A percentile compares a stretch with the other conserved stretches of the same genome.
phyloP scores from a whole-genome alignment of 2,797 vertebrate genomes.

The Enteromius anoplus region DNA sequence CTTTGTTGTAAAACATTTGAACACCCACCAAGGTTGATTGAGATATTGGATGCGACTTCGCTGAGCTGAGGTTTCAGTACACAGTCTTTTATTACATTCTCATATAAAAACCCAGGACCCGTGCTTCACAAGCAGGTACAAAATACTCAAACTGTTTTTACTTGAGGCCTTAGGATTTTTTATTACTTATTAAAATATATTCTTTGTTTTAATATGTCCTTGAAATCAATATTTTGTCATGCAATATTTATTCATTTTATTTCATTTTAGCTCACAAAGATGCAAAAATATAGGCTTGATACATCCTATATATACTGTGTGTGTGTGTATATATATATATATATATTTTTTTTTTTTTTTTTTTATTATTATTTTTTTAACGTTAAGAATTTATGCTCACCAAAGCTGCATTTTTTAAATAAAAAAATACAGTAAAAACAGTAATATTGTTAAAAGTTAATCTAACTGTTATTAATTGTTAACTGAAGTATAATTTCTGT shows the following conservation, averaged over 20 bases:
- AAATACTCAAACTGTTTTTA: background rate
- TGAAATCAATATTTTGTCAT: too few relatives aligned
- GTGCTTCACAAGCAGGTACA: background rate
- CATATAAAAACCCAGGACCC: background rate
- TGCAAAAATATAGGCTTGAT: too few relatives aligned
- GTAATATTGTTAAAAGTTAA: background rate
- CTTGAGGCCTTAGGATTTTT: too few relatives aligned
- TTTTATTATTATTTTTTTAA: too few relatives aligned
- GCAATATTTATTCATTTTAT: too few relatives aligned
- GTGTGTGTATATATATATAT: too few relatives aligned
- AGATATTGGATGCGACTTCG: background rate
- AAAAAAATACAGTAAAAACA: background rate
- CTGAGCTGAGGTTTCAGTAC: conserved; percentile 2
- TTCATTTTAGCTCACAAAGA: too few relatives aligned
- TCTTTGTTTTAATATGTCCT: too few relatives aligned
- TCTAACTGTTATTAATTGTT: background rate
- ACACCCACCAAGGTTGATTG: conserved; percentile 13
- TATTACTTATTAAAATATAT: too few relatives aligned
- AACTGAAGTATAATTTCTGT: background rate
- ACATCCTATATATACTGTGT: too few relatives aligned
- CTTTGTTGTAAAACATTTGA: conserved; percentile 26
- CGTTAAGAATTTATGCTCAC: background rate
- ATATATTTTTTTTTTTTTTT: too few relatives aligned
- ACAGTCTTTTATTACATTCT: background rate
- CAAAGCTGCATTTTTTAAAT: background rate